Conservation (phyloP, 2,888 invertebrate genomes). For the Rhingia campestris region DNA sequence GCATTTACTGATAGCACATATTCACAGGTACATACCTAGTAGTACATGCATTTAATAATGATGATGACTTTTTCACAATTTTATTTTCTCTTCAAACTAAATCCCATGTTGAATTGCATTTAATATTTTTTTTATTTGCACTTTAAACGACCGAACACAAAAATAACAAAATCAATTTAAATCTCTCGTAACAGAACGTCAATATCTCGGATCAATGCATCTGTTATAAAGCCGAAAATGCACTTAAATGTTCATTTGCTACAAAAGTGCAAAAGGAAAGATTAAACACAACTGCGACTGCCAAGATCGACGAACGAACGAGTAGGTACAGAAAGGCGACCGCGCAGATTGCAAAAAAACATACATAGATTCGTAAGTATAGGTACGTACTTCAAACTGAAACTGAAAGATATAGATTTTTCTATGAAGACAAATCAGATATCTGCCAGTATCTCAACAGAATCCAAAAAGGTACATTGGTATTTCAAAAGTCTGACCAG, state of each 20-base stretch:
- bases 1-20: slow-evolving; percentile 26
- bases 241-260: slow-evolving; percentile 56
- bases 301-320: slow-evolving; percentile 56
- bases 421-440: slow-evolving; percentile 26
- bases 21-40: slow-evolving; percentile 13
- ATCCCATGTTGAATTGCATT: slow-evolving; percentile 1
- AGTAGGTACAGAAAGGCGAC: slow-evolving; percentile 18
- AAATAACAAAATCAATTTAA: slow-evolving; percentile 29
- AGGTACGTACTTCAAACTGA: slow-evolving; percentile 17
- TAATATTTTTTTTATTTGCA: neutral
- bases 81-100: neutral
- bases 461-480: slow-evolving; percentile 39
- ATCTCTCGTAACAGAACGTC: slow-evolving; percentile 1
- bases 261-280: slow-evolving; percentile 49
- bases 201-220: slow-evolving; percentile 43
- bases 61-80: neutral
- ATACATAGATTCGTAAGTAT: neutral
- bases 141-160: neutral
- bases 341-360: slow-evolving; percentile 28
- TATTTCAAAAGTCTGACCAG: slow-evolving; percentile 49
- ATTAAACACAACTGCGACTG: slow-evolving; percentile 40
- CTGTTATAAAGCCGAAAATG: slow-evolving; percentile 57
- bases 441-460: slow-evolving; percentile 5
- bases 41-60: neutral
- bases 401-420: slow-evolving; percentile 28